phyloP scores from a whole-genome alignment of 2,797 vertebrate species.

The Myioborus miniatus region DNA sequence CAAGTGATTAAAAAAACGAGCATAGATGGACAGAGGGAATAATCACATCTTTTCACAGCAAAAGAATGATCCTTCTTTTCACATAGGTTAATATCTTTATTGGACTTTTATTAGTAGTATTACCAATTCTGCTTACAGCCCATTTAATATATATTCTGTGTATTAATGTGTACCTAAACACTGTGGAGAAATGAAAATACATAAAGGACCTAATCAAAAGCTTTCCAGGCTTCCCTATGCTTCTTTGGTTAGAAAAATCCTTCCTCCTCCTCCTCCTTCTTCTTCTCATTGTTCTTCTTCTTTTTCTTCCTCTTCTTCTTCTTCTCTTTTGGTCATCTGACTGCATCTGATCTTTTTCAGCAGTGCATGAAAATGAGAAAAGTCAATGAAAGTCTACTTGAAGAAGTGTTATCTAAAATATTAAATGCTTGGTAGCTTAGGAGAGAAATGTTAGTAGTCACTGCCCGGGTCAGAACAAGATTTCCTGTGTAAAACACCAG shows the following conservation, averaged over 20 bases:
- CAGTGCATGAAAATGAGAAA: background rate
- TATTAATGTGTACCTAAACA: background rate
- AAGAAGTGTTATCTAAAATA: background rate
- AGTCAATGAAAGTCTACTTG: background rate
- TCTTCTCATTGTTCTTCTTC: accelerated
- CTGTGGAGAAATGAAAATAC: background rate
- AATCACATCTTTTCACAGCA: background rate
- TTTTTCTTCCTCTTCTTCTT: too few species aligned
- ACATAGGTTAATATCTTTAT: background rate
- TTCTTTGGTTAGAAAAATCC: background rate
- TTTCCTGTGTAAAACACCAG: background rate
- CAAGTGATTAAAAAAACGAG: background rate
- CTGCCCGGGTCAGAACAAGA: background rate
- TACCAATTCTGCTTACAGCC: background rate
- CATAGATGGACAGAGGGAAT: background rate
- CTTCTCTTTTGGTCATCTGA: background rate
- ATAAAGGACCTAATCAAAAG: background rate
- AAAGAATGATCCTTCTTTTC: background rate
- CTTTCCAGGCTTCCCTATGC: background rate
- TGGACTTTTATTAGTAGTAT: background rate
- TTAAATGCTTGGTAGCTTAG: background rate
- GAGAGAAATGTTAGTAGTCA: background rate
- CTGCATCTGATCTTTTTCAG: background rate
- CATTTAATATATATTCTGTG: background rate
- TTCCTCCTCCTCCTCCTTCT: background rate